phyloP scores from a whole-genome alignment of 2,888 invertebrate species.

The Papilio elwesi region DNA sequence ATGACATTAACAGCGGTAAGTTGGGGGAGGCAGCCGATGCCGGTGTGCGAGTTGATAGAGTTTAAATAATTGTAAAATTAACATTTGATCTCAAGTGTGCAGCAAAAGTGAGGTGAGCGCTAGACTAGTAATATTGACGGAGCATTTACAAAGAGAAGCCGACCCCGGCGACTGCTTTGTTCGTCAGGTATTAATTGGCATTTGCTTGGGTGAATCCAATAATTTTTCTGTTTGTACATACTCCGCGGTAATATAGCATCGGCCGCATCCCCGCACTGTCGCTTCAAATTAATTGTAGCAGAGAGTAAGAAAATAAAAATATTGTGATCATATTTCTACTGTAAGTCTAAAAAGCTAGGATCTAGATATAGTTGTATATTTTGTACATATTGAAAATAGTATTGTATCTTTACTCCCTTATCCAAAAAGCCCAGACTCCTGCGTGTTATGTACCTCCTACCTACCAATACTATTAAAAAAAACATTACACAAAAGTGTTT shows the following conservation, averaged over 20 bases:
- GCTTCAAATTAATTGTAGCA: slow-evolving; percentile 62
- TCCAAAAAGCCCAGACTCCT: slow-evolving; percentile 83
- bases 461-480: slow-evolving; percentile 85
- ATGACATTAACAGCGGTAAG: slow-evolving; percentile 30
- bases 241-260: slow-evolving; percentile 61
- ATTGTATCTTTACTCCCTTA: slow-evolving; percentile 84
- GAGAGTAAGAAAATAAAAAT: slow-evolving; percentile 80
- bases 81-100: slow-evolving; percentile 84
- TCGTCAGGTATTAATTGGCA: neutral
- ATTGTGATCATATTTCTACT: slow-evolving; percentile 84
- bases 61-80: slow-evolving; percentile 80
- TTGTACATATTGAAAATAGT: slow-evolving; percentile 85
- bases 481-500: slow-evolving; percentile 78
- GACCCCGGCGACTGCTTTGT: neutral
- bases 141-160: neutral
- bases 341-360: slow-evolving; percentile 78
- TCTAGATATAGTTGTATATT: slow-evolving; percentile 82
- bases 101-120: slow-evolving; percentile 79
- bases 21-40: slow-evolving; percentile 66
- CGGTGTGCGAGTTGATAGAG: slow-evolving; percentile 78
- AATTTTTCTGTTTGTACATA: neutral
- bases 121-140: slow-evolving; percentile 53
- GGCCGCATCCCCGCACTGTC: slow-evolving; percentile 62
- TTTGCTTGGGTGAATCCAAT: neutral
- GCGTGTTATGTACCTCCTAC: slow-evolving; percentile 85